phyloP scores from a whole-genome alignment of 92 coral and sea anemone genomes.

The Palythoa grandis region DNA sequence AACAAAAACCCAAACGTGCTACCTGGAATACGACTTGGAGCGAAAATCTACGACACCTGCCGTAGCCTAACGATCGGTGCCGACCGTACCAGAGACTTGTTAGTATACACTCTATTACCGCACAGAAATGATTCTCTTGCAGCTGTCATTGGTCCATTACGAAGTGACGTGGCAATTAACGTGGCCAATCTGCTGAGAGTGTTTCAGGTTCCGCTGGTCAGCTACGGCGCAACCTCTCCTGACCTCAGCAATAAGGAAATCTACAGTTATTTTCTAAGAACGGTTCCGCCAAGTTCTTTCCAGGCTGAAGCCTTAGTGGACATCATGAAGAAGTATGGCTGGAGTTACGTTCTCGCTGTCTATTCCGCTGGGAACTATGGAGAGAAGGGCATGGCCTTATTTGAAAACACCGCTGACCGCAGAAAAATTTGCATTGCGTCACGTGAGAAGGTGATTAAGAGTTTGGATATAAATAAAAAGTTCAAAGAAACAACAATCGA shows the following conservation, averaged over 20 bases:
- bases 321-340: constrained; percentile 30
- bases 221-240: constrained; percentile 41
- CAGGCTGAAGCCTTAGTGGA: constrained; percentile 51
- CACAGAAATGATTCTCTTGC: constrained; percentile 55
- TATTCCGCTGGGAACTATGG: constrained; percentile 52
- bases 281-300: constrained; percentile 42
- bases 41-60: constrained; percentile 59
- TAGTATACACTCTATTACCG: constrained; percentile 33
- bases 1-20: constrained; percentile 44
- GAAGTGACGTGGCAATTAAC: constrained; percentile 46
- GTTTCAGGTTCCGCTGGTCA: constrained; percentile 42
- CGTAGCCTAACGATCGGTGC: constrained; percentile 64
- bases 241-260: constrained; percentile 49
- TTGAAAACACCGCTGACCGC: constrained; percentile 41
- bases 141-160: constrained; percentile 45
- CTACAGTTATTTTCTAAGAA: constrained; percentile 49
- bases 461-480: not conserved
- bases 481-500: too few relatives aligned
- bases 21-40: constrained; percentile 56
- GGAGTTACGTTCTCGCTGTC: constrained; percentile 45
- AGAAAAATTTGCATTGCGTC: constrained; percentile 45
- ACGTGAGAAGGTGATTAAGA: constrained; percentile 7
- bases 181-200: constrained; percentile 50
- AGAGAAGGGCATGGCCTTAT: constrained; percentile 42
- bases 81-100: constrained; percentile 51